Evolutionary conservation across 1,140 invertebrate species (phyloP), one percentile per base, ranked within the genome.

Genomic region (Zaprionus africanus): DNA sequence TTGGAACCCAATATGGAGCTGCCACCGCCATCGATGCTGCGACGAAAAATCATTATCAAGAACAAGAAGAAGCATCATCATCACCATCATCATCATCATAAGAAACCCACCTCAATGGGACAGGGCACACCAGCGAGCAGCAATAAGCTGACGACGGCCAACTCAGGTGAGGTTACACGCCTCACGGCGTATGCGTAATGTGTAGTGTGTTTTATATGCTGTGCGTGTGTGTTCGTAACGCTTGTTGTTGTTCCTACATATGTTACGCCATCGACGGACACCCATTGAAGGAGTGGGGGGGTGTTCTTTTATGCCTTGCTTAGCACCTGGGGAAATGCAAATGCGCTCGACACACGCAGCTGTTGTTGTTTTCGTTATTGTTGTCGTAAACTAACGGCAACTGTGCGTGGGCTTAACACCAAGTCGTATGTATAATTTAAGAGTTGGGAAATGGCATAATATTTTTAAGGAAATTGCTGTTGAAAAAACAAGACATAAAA

Each of bases 51-150:
- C 69, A 97, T 99, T 62, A 98, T 99, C 68, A 99, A 99, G 93
- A 99, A 99, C 92, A 99, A 99, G 93, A 99, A 99, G 94, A 98
- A 99, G 92, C 97, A 99, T 92, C 96, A 97, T 85, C 97, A 97
- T 74, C 96, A 97, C 92, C 96, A 96, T 80, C 95, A 94, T 78
- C 93, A 94, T 76, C 95, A 94, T 75, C 94, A 96, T 79, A 92
- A 92, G 80, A 92, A 92, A 71, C 83, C 83, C 6, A 5, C 76
- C 4, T 53, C 49, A n/a, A 17, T 53, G 62, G 67, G 66, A 9
- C 71, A 76, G 53, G 82, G 76, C 24, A 87, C 86, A 56, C 78
- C 82, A 62, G 76, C 70, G 63, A 81, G 74, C 41, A 75, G 76
- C 88, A 91, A 80, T 74, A 92, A 92, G 69, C 77, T 92, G 51